Evolutionary conservation across 2,888 invertebrate genomes (phyloP), one percentile per base, ranked within the genome.

Genomic region (Conus canariensis): DNA sequence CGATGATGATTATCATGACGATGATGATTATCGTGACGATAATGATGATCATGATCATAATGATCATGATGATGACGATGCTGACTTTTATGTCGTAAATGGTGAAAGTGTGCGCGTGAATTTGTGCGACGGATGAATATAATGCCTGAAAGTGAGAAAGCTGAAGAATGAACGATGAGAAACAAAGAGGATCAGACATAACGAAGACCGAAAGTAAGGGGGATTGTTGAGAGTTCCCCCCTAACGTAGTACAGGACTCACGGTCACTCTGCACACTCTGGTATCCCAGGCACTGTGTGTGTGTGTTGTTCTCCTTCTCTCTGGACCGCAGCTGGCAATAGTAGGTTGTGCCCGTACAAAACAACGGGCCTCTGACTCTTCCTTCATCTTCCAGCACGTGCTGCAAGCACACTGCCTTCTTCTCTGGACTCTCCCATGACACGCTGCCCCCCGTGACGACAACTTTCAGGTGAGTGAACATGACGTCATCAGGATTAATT

Each of bases 251-350:
- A 45, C 45, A 45, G 22, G 19, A 60, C 64, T 67, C 45, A 86
- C 86, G 60, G 19, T 86, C 86, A 19, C 25, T 67, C 30, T 60
- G 86, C 67, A 86, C 86, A 8, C n/a, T 45, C 86, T 86, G 86
- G 67, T 67, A 67, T 9, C 86, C 86, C 86, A 86, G n/a, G 45
- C 86, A 86, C 60, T 70, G 70, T 14, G 22, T 70, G 70, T 64
- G 60, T 10, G 70, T 22, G 70, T 12, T 70, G 22, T 70, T 16
- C 19, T 22, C 70, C 16, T 30, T 30, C 30, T 70, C 8, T 14
- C 9, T 9, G 12, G 56, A 59, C 12, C 22, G 14, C 12, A 59
- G 58, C 4, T 16, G 83, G 58, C 58, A 59, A 22, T 59, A 59
- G 83, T 58, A 59, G 22, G n/a, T 59, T 22, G 83, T n/a, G 19